Percentiles rank a stretch among this genome's conserved stretches.
Conservation (phyloP, 2,797 vertebrate species). For the Salmo trutta region DNA sequence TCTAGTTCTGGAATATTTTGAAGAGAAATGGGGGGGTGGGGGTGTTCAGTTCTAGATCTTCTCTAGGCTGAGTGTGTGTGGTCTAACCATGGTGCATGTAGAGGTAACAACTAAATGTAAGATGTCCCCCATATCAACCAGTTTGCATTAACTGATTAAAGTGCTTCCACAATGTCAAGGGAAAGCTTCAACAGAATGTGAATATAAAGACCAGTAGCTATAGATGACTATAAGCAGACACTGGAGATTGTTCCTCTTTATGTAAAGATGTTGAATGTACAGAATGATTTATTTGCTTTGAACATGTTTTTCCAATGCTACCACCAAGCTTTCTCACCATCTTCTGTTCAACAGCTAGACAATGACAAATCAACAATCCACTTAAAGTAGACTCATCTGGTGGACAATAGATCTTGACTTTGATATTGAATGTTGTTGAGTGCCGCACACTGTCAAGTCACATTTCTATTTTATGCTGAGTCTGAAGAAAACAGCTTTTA, state of each 20-base stretch:
- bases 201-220: neutral
- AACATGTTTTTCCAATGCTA: neutral
- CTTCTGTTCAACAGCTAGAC: neutral
- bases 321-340: neutral
- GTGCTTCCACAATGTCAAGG: neutral
- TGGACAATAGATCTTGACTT: neutral
- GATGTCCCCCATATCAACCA: neutral
- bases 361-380: neutral
- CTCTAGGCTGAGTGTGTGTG: neutral
- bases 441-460: neutral
- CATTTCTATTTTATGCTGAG: neutral
- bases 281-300: neutral
- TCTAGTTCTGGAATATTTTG: neutral
- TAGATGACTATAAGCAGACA: neutral
- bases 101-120: neutral
- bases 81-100: neutral
- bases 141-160: neutral
- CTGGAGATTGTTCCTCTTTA: neutral
- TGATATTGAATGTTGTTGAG: neutral
- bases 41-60: neutral
- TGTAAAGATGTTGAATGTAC: neutral
- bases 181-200: neutral
- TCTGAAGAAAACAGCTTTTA: no score
- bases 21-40: neutral
- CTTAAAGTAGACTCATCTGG: neutral